Conservation (phyloP, 30 jellyfish, hydroid and myxozoan genomes). For the Calvadosia cruxmelitensis region DNA sequence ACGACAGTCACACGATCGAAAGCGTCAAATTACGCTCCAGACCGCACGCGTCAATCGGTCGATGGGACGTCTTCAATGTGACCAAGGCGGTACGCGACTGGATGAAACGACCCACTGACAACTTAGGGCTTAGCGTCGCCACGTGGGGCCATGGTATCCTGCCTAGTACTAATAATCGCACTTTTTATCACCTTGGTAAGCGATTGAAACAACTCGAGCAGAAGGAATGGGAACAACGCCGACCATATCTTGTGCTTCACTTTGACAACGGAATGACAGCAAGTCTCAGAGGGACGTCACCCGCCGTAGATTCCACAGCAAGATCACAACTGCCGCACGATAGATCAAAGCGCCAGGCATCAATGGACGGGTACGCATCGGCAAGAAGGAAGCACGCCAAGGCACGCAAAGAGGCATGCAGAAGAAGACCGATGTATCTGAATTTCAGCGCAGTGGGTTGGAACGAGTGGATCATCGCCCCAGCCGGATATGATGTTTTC, state of each 20-base stretch:
- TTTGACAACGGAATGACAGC: not conserved
- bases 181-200: not conserved
- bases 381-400: constrained; percentile 46
- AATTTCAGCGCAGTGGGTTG: constrained; percentile 64
- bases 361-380: not conserved
- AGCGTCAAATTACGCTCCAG: not conserved
- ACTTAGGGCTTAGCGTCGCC: constrained; percentile 9
- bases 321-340: constrained; percentile 10
- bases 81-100: constrained; percentile 29
- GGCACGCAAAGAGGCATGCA: constrained; percentile 59
- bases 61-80: constrained; percentile 47
- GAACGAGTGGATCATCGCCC: constrained; percentile 70
- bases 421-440: constrained; percentile 47
- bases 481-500: constrained; percentile 59
- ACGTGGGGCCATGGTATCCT: constrained; percentile 1
- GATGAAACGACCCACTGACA: constrained; percentile 10
- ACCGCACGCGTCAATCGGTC: not conserved
- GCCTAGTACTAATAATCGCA: not conserved
- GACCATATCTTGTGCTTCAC: constrained; percentile 67
- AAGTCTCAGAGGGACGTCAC: constrained; percentile 2
- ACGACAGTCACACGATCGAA: not conserved
- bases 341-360: constrained; percentile 1
- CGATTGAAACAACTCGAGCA: not conserved
- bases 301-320: constrained; percentile 5
- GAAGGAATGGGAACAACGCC: constrained; percentile 51